These are phyloP conservation scores for Helobdella robusta DNA, from an alignment of 2,888 invertebrate genomes.

Conservation along the genomic window DNA sequence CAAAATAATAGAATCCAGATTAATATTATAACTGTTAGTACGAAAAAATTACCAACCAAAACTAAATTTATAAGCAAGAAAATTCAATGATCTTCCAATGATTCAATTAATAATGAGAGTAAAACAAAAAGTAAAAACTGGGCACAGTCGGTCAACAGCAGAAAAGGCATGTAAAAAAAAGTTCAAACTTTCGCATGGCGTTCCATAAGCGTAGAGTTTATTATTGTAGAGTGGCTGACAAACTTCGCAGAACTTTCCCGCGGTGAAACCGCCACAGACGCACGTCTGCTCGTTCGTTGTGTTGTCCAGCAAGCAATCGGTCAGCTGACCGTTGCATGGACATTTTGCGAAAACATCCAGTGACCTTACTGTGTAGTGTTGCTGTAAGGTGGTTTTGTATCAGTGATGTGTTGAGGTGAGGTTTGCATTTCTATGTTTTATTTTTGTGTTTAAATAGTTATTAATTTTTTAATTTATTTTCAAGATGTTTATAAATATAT, in stretches of 20 bases:
- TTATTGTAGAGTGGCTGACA: conserved; percentile 40
- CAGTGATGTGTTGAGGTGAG: too few species aligned
- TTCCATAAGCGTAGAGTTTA: conserved; percentile 34
- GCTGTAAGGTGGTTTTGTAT: too few species aligned
- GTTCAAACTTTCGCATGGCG: conserved; percentile 36
- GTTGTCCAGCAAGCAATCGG: conserved; percentile 34
- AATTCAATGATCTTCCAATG: too few species aligned
- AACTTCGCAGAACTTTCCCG: conserved; percentile 37
- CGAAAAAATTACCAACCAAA: too few species aligned
- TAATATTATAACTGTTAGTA: too few species aligned
- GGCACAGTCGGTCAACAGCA: neutral
- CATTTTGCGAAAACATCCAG: conserved; percentile 39
- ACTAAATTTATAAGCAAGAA: too few species aligned
- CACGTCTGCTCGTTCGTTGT: conserved; percentile 36
- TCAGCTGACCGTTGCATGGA: conserved; percentile 38
- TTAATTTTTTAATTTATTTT: too few species aligned
- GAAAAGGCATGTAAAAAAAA: neutral
- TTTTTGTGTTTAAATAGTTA: too few species aligned
- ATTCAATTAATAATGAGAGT: too few species aligned
- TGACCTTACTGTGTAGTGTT: conserved; percentile 39
- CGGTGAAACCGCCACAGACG: conserved; percentile 40
- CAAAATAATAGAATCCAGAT: too few species aligned
- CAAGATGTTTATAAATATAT: too few species aligned
- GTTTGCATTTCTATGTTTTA: too few species aligned
- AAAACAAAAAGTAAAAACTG: neutral